Evolutionary conservation across 2,797 vertebrate genomes (phyloP).

Genomic region (Spheniscus humboldti): DNA sequence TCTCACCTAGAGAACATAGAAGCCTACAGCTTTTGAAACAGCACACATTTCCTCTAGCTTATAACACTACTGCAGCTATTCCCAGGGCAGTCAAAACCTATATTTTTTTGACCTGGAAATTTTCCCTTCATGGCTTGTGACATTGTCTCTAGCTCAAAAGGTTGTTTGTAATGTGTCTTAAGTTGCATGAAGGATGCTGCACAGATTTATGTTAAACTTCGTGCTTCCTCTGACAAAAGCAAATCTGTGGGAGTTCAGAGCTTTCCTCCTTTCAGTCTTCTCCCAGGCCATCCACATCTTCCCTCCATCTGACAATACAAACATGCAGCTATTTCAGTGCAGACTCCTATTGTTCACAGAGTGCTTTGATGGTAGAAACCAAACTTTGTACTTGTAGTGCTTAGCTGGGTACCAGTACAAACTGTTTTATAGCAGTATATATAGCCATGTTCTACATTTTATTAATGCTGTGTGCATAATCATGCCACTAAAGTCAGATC

Average conservation of each 20-base stretch:
- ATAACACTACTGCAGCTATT: neutral
- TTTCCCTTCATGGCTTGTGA: neutral
- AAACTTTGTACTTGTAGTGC: neutral
- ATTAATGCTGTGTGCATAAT: neutral
- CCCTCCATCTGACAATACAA: neutral
- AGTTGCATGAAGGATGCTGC: neutral
- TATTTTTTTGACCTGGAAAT: neutral
- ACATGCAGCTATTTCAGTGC: neutral
- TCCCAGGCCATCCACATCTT: neutral
- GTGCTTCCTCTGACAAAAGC: neutral
- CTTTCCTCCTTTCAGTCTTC: neutral
- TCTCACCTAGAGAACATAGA: neutral
- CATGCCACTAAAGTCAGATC: neutral
- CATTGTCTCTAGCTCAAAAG: neutral
- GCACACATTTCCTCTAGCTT: neutral
- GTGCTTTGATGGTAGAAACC: slow-evolving; percentile 13
- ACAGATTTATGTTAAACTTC: neutral
- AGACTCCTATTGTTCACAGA: neutral
- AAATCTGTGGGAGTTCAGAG: neutral
- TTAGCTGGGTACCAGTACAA: neutral
- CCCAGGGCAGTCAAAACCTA: neutral
- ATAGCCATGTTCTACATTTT: neutral
- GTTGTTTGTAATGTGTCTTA: neutral
- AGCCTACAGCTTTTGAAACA: neutral
- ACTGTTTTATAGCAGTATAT: neutral